Evolutionary conservation across 1,140 invertebrate genomes (phyloP).

Genomic region (Diorhabda elongata): DNA sequence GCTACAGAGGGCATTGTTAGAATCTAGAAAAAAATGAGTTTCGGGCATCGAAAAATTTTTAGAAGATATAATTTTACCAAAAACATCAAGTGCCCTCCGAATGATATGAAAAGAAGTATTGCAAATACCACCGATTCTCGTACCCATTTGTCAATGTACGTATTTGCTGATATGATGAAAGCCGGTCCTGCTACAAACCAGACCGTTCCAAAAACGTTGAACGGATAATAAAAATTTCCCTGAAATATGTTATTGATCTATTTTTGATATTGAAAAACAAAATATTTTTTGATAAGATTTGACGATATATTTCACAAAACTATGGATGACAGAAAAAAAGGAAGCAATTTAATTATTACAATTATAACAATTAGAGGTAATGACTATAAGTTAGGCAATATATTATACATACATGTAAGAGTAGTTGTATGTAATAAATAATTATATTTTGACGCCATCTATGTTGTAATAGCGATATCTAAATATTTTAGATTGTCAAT

Average conservation of each 20-base stretch:
- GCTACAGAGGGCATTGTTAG: conserved; percentile 74
- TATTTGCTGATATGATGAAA: conserved; percentile 76
- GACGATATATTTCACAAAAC: no score
- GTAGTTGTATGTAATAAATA: no score
- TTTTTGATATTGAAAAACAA: not conserved
- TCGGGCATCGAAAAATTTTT: not conserved
- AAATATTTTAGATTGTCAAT: no score
- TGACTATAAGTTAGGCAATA: no score
- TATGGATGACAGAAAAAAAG: no score
- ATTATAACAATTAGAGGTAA: no score
- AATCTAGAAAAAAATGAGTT: conserved; percentile 53
- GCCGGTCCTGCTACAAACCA: conserved; percentile 80
- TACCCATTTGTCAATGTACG: conserved; percentile 84
- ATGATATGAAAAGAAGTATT: conserved; percentile 69
- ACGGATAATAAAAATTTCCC: conserved; percentile 66
- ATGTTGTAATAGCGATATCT: no score
- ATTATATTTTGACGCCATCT: no score
- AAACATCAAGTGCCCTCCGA: conserved; percentile 77
- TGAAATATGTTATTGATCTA: conserved; percentile 48
- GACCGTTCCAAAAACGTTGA: conserved; percentile 72
- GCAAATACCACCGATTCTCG: conserved; percentile 82
- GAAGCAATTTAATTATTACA: no score
- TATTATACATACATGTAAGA: no score
- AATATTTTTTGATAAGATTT: not conserved
- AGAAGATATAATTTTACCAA: conserved; percentile 50